A percentile compares a stretch with the other conserved stretches of the same genome.
Conservation (phyloP, 2,797 vertebrate species). For the Linurgus olivaceus region DNA sequence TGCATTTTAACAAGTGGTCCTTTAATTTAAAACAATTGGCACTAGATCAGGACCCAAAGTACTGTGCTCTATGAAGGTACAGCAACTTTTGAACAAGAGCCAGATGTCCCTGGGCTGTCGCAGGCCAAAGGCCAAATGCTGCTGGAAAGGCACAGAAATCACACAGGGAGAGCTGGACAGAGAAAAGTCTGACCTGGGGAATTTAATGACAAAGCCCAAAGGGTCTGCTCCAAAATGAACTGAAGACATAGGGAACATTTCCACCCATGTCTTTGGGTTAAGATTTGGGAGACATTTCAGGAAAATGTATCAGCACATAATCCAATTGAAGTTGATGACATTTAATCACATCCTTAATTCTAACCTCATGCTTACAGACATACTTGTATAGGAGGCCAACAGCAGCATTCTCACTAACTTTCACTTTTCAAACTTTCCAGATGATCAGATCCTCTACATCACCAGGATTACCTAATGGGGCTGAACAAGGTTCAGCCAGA, state of each 20-base stretch:
- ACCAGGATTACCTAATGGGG: not conserved
- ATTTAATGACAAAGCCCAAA: not conserved
- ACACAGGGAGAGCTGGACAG: not conserved
- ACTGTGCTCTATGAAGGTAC: fast-evolving
- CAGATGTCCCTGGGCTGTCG: fast-evolving
- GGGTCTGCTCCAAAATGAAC: not conserved
- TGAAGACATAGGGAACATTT: not conserved
- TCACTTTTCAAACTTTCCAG: not conserved
- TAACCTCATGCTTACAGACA: fast-evolving
- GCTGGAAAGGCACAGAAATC: not conserved
- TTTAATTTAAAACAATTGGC: not conserved
- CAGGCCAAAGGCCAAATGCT: not conserved
- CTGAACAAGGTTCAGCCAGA: not conserved
- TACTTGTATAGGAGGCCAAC: not conserved
- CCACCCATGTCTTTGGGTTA: not conserved
- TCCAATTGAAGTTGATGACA: not conserved
- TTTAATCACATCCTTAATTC: not conserved
- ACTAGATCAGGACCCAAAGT: not conserved
- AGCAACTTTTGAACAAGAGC: not conserved
- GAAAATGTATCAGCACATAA: not conserved
- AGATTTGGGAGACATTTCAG: not conserved
- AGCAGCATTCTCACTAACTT: not conserved
- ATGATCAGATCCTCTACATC: not conserved
- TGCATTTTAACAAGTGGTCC: not conserved
- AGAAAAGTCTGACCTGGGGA: not conserved